These are phyloP conservation scores for Cremastinae sp. DNA, from an alignment of 2,888 invertebrate genomes.

Conservation along the genomic window DNA sequence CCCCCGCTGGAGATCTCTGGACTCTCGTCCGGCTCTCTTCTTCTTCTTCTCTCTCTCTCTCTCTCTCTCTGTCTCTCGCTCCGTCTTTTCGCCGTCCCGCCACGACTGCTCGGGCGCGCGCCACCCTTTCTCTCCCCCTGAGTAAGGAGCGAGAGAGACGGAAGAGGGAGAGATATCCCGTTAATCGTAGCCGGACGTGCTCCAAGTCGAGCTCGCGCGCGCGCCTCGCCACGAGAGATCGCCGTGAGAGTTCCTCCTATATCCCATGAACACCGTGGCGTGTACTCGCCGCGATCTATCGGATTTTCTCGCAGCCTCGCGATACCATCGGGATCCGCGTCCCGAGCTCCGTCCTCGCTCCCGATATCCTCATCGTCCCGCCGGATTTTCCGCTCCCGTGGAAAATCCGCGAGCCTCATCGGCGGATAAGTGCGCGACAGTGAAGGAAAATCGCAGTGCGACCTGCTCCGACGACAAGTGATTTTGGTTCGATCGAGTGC, in stretches of 20 bases:
- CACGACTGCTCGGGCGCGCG: slow-evolving; percentile 60
- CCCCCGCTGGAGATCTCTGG: slow-evolving; percentile 25
- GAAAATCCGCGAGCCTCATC: neutral
- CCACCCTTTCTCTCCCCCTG: slow-evolving; percentile 51
- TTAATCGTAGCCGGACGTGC: slow-evolving; percentile 60
- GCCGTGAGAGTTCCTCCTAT: slow-evolving; percentile 21
- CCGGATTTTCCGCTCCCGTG: slow-evolving; percentile 1
- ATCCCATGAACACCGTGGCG: slow-evolving; percentile 29
- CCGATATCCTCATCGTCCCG: neutral
- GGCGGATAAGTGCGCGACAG: slow-evolving; percentile 39
- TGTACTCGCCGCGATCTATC: slow-evolving; percentile 28
- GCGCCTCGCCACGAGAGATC: slow-evolving; percentile 43
- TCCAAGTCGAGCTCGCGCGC: slow-evolving; percentile 58
- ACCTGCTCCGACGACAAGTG: slow-evolving; percentile 4
- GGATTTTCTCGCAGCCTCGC: neutral
- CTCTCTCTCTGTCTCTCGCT: slow-evolving; percentile 25
- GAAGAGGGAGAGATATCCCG: slow-evolving; percentile 58
- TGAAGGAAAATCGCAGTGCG: slow-evolving; percentile 20
- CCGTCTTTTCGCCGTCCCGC: slow-evolving; percentile 41
- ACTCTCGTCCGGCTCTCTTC: neutral
- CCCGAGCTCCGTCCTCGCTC: neutral
- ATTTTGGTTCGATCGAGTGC: neutral
- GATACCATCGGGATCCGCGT: slow-evolving; percentile 16
- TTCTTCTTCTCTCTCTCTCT: neutral
- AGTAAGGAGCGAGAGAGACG: slow-evolving; percentile 41